Percentiles rank a stretch among this genome's conserved stretches.
Evolutionary conservation across 2,113 vertebrate genomes (phyloP).

Genomic region (Notarius lentiginosus): DNA sequence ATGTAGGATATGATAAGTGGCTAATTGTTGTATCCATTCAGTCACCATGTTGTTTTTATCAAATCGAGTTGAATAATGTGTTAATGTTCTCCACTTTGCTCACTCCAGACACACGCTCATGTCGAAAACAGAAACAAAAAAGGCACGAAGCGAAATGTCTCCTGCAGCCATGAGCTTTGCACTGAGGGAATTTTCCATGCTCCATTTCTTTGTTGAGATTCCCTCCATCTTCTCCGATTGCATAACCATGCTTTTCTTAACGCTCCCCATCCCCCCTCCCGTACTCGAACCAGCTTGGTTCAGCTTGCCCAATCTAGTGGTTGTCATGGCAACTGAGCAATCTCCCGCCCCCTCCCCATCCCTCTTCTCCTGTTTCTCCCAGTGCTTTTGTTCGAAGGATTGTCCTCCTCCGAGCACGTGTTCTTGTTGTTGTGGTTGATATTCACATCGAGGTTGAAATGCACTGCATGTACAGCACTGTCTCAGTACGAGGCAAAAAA

Average conservation of each 20-base stretch:
- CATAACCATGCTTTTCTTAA: slow-evolving; percentile 56
- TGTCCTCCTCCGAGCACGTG: slow-evolving; percentile 1
- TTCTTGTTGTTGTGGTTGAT: not conserved
- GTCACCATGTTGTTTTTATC: not conserved
- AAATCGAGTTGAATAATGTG: not conserved
- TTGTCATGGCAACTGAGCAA: slow-evolving; percentile 73
- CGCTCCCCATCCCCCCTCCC: slow-evolving; percentile 25
- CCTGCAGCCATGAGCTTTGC: not conserved
- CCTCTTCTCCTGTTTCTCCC: slow-evolving; percentile 58
- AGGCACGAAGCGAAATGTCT: not conserved
- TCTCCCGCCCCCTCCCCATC: slow-evolving; percentile 57
- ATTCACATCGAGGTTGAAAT: not conserved
- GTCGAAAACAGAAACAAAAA: not conserved
- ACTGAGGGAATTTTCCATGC: not conserved
- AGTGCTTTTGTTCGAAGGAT: slow-evolving; percentile 52
- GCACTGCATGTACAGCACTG: not conserved
- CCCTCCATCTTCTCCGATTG: slow-evolving; percentile 39
- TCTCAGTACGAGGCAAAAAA: not conserved
- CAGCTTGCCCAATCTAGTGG: slow-evolving; percentile 70
- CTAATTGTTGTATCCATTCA: not conserved
- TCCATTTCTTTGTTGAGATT: slow-evolving; percentile 19
- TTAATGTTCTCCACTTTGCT: not conserved
- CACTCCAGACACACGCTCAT: not conserved
- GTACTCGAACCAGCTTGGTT: slow-evolving; percentile 57
- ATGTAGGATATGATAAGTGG: not conserved